Percentiles rank a stretch among this genome's conserved stretches.
Conservation (phyloP, 2,113 vertebrate genomes). For the Phocoena phocoena region DNA sequence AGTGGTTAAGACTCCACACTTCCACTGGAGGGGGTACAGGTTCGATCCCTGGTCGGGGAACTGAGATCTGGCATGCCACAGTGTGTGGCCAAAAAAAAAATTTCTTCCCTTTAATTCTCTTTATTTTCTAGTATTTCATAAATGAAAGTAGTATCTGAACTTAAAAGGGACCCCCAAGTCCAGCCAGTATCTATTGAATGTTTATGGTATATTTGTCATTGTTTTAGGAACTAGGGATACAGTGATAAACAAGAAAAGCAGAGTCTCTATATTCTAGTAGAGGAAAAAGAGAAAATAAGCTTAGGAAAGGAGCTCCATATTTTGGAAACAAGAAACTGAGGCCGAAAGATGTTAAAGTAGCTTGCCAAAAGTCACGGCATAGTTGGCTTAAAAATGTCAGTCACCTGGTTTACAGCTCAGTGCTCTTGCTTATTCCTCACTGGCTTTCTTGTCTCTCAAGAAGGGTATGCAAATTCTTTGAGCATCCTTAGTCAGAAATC, state of each 20-base stretch:
- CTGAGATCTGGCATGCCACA: background rate
- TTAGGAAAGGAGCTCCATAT: background rate
- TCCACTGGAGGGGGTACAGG: background rate
- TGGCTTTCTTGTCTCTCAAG: conserved; percentile 6
- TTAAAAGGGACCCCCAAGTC: background rate
- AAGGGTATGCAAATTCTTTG: background rate
- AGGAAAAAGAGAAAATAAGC: background rate
- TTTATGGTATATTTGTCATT: background rate
- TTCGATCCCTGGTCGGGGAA: background rate
- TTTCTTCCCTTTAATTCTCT: background rate
- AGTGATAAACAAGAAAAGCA: background rate
- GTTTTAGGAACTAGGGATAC: background rate
- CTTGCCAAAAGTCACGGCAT: background rate
- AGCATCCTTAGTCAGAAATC: conserved; percentile 12
- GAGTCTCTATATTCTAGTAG: background rate
- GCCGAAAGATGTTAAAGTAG: background rate
- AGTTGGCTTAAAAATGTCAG: background rate
- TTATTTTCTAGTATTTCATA: background rate
- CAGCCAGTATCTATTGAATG: background rate
- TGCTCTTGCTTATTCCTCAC: background rate
- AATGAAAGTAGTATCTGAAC: background rate
- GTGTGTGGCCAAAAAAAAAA: background rate
- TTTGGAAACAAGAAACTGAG: conserved; percentile 7
- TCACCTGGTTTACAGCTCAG: background rate
- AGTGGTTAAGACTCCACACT: background rate